Evolutionary conservation across 1,140 invertebrate genomes (phyloP), one percentile per base, ranked within the genome.

Genomic region (Sitobion miscanthi): DNA sequence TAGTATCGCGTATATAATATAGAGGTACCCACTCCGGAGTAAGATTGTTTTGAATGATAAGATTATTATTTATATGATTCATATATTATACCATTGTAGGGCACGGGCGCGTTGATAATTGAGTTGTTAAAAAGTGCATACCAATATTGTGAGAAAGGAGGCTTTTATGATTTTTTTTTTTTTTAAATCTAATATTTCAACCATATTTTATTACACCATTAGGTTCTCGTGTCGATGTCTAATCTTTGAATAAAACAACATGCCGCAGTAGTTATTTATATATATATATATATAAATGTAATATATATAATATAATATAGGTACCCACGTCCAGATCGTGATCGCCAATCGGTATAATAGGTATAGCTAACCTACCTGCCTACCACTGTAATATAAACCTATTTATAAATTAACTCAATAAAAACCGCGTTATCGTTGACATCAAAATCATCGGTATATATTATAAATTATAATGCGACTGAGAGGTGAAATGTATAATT

Each of bases 191-290:
- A 52, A 52, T 52, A 35, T 52, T 35, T 49, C 45, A 35, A 88
- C 86, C 30, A 88, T 86, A 86, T 47, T 86, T 86, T 86, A 86
- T 86, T 86, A 86, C 85, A 5, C 45, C 45, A 47, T 86, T 86
- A 86, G 42, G 85, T 86, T 86, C 30, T 86, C 85, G 85, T 86
- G 85, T 86, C 85, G 85, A 86, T 86, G 85, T 86, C 85, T 86
- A 86, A 86, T 86, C 85, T 86, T 47, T 86, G 62, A 6, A 77
- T 77, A 77, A n/a, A 77, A 77, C 62, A 77, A 77, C 62, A 77
- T n/a, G 38, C 42, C 42, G 85, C 85, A 47, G 85, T 86, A 47
- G 85, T 47, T 47, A 30, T 30, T 25, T 85, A 25, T 85, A 21
- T 20, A 0, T 82, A 82, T 38, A 35, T 20, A 82, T 82, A 35